These are phyloP conservation scores for Nibea albiflora DNA, from an alignment of 2,113 vertebrate genomes.

Conservation along the genomic window DNA sequence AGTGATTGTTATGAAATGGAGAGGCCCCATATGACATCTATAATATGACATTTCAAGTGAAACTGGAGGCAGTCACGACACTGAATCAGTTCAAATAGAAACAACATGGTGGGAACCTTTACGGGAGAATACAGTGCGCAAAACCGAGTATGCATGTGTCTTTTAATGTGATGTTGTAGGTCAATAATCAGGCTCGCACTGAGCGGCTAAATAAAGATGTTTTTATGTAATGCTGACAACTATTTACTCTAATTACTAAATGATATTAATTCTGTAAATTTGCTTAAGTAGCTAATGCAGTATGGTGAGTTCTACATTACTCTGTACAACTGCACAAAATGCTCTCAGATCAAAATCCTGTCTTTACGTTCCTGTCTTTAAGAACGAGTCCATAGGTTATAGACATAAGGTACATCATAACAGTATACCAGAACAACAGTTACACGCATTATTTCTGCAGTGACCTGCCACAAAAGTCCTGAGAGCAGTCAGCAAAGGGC, in stretches of 20 bases:
- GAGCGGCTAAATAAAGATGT: neutral
- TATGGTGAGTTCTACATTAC: neutral
- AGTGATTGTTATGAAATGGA: neutral
- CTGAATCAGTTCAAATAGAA: neutral
- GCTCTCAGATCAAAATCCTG: neutral
- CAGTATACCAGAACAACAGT: slow-evolving; percentile 22
- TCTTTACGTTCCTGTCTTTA: slow-evolving; percentile 8
- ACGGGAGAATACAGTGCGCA: neutral
- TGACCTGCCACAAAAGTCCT: neutral
- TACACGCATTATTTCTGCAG: neutral
- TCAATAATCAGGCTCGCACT: neutral
- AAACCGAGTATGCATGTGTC: neutral
- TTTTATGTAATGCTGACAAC: neutral
- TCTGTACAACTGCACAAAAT: neutral
- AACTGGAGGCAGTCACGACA: neutral
- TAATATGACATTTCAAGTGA: neutral
- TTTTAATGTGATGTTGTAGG: neutral
- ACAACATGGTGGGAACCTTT: neutral
- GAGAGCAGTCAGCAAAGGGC: neutral
- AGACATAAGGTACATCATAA: neutral
- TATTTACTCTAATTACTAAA: neutral
- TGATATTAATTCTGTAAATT: neutral
- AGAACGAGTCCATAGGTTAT: slow-evolving; percentile 8
- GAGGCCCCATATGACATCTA: neutral
- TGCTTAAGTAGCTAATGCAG: neutral